Percentiles rank a stretch among this genome's conserved stretches.
These are phyloP conservation scores for Parotia lawesii DNA, from an alignment of 2,113 vertebrate genomes.

Conservation along the genomic window DNA sequence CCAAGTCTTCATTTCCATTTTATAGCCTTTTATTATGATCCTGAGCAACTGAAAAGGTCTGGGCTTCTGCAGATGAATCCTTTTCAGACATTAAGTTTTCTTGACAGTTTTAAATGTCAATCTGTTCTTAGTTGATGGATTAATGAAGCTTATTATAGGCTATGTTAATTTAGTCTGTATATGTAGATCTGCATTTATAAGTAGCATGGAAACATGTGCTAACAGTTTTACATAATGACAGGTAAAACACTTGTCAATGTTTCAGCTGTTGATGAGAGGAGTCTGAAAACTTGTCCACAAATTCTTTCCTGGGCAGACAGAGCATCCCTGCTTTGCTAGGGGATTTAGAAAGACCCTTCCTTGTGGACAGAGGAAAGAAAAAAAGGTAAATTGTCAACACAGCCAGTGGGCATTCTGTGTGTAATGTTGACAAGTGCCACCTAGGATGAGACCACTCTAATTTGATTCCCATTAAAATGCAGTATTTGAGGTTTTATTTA, in stretches of 20 bases:
- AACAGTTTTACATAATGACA: constrained; percentile 49
- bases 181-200: background rate
- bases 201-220: constrained; percentile 46
- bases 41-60: background rate
- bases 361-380: constrained; percentile 20
- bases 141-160: constrained; percentile 27
- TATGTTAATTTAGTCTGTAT: constrained; percentile 17
- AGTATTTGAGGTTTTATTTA: constrained; percentile 50
- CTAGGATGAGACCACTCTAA: constrained; percentile 58
- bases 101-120: constrained; percentile 40
- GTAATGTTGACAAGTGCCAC: constrained; percentile 10
- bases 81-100: background rate
- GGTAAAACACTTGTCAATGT: background rate
- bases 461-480: constrained; percentile 65
- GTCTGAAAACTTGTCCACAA: background rate
- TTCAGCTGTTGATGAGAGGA: background rate
- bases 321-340: constrained; percentile 13
- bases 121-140: constrained; percentile 25
- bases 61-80: constrained; percentile 2
- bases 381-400: constrained; percentile 30
- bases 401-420: constrained; percentile 26
- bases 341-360: background rate
- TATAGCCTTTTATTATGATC: background rate
- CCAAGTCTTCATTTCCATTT: background rate
- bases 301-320: background rate